Percentiles rank a stretch among this genome's conserved stretches.
Conservation (phyloP, 2,113 vertebrate genomes). For the Ceyx melanurus region DNA sequence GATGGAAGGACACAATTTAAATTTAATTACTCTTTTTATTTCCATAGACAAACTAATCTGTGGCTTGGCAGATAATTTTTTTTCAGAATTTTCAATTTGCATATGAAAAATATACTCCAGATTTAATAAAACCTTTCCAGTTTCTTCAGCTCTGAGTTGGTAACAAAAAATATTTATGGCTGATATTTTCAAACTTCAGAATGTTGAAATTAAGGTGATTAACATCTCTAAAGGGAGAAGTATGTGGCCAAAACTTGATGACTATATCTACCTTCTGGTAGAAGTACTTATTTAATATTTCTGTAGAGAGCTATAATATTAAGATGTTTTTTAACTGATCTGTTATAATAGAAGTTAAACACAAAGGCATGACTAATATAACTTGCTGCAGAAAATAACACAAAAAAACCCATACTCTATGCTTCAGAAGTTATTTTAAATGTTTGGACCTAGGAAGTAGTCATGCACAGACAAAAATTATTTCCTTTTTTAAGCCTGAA, state of each 20-base stretch:
- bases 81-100: neutral
- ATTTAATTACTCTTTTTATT: slow-evolving; percentile 4
- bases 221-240: neutral
- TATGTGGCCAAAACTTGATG: neutral
- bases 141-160: neutral
- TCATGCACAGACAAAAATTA: neutral
- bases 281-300: neutral
- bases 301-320: neutral
- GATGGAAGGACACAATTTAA: neutral
- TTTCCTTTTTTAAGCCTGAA: neutral
- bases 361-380: neutral
- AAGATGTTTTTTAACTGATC: neutral
- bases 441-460: neutral
- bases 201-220: neutral
- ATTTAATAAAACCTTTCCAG: neutral
- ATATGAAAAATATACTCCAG: neutral
- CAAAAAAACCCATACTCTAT: neutral
- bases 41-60: neutral
- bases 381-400: neutral
- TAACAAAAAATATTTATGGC: neutral
- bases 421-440: neutral
- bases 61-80: neutral
- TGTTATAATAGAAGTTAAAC: neutral
- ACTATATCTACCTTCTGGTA: neutral
- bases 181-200: neutral